phyloP scores from a whole-genome alignment of 2,797 vertebrate species.

The Thamnophis elegans region DNA sequence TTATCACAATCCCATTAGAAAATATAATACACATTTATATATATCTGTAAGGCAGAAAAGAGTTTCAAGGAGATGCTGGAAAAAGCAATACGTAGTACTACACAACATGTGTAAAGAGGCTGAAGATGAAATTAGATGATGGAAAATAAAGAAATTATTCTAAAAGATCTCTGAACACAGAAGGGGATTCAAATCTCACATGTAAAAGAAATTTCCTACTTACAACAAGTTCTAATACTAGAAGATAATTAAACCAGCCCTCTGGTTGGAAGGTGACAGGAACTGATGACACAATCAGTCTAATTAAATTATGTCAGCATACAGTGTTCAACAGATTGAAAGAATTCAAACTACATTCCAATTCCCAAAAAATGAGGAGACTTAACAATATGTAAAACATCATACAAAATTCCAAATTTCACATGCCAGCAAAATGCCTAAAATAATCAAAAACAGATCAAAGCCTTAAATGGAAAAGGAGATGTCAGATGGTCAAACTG shows the following conservation, averaged over 20 bases:
- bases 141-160: background rate
- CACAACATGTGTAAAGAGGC: background rate
- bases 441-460: background rate
- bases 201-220: background rate
- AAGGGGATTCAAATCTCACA: background rate
- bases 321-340: background rate
- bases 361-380: background rate
- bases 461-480: background rate
- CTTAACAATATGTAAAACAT: background rate
- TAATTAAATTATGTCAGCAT: background rate
- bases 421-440: background rate
- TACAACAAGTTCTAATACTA: background rate
- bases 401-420: background rate
- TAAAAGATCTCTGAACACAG: background rate
- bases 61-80: background rate
- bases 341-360: background rate
- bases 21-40: background rate
- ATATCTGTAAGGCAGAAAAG: background rate
- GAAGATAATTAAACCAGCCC: background rate
- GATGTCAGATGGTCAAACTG: background rate
- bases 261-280: background rate
- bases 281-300: background rate
- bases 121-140: background rate
- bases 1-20: background rate
- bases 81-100: background rate